phyloP scores from a whole-genome alignment of 2,888 invertebrate genomes.

The Fabriciana adippe region DNA sequence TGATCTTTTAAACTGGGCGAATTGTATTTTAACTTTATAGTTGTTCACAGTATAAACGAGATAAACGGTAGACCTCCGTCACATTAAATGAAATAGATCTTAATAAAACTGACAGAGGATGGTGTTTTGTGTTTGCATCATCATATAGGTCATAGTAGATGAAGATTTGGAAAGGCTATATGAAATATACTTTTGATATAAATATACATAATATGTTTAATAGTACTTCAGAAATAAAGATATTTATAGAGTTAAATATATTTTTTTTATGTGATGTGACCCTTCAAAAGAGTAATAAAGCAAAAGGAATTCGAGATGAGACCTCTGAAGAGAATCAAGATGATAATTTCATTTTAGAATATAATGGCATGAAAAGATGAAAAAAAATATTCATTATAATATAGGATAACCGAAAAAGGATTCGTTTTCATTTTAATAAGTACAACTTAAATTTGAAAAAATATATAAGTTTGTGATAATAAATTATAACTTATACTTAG shows the following conservation, averaged over 20 bases:
- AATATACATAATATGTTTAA: neutral
- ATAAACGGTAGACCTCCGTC: slow-evolving; percentile 11
- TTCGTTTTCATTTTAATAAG: neutral
- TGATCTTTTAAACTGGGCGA: slow-evolving; percentile 10
- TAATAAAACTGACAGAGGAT: slow-evolving; percentile 22
- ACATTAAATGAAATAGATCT: slow-evolving; percentile 19
- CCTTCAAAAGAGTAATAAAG: slow-evolving; percentile 5
- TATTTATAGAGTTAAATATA: neutral
- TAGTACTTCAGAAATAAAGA: neutral
- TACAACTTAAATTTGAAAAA: neutral
- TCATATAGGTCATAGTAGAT: neutral
- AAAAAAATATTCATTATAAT: slow-evolving; percentile 22
- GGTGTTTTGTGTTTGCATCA: slow-evolving; percentile 1
- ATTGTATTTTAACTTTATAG: slow-evolving; percentile 17
- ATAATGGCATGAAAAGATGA: slow-evolving; percentile 21
- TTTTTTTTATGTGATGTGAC: neutral
- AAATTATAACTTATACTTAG: slow-evolving; percentile 1
- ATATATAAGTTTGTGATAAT: slow-evolving; percentile 3
- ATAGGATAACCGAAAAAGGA: neutral
- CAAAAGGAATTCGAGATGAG: slow-evolving; percentile 6
- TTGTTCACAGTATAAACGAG: slow-evolving; percentile 5
- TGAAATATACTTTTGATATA: neutral
- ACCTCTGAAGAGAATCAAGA: slow-evolving; percentile 12
- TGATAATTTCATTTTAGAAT: slow-evolving; percentile 17
- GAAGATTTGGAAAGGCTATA: neutral